A percentile compares a stretch with the other conserved stretches of the same genome.
Evolutionary conservation across 2,797 vertebrate species (phyloP).

Genomic region (Chrysocyon brachyurus): DNA sequence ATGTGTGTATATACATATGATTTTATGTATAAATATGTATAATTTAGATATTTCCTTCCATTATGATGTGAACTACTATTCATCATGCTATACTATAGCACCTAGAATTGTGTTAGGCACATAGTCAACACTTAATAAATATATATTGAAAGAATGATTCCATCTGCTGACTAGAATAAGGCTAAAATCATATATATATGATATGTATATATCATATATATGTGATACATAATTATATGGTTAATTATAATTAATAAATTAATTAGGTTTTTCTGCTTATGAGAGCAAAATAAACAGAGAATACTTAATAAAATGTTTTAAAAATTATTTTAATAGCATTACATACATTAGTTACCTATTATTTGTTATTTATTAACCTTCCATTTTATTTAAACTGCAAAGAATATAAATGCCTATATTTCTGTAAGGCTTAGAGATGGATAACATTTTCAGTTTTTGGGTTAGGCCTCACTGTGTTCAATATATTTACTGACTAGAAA

Average conservation of each 20-base stretch:
- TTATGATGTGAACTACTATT: background rate
- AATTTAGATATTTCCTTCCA: background rate
- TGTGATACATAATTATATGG: background rate
- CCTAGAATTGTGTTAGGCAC: background rate
- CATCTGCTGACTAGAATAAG: background rate
- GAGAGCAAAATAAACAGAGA: background rate
- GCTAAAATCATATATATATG: background rate
- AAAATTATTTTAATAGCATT: background rate
- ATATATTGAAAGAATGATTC: background rate
- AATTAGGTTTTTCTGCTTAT: background rate
- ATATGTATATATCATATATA: too few species aligned
- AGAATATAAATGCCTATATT: background rate
- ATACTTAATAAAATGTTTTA: background rate
- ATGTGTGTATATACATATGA: background rate
- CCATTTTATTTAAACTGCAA: background rate
- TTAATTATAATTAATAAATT: background rate
- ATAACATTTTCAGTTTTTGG: background rate
- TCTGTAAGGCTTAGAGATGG: background rate
- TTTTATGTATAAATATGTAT: background rate
- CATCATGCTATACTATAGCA: background rate
- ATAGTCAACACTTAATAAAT: background rate
- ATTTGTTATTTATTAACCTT: background rate
- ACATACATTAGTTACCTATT: background rate
- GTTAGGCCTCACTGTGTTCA: background rate
- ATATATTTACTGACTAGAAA: slow-evolving; percentile 18